phyloP scores from a whole-genome alignment of 2,113 vertebrate genomes.

The Bungarus multicinctus region DNA sequence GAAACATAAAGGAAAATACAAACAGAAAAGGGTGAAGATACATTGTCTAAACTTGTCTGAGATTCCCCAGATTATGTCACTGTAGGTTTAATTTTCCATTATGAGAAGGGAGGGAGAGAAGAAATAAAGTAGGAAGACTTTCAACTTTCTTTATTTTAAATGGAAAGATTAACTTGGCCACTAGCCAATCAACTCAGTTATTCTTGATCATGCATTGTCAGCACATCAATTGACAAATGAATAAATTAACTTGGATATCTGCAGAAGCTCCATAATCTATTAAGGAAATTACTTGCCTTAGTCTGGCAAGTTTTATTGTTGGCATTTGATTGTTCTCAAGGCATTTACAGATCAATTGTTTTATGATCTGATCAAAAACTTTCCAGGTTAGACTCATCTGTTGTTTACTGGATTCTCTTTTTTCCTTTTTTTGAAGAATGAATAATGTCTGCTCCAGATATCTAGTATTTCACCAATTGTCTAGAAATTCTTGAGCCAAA shows the following conservation, averaged over 20 bases:
- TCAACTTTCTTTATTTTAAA: neutral
- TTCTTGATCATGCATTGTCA: neutral
- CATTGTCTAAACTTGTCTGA: neutral
- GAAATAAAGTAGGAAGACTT: neutral
- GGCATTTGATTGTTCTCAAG: neutral
- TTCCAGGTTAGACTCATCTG: neutral
- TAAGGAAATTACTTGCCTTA: neutral
- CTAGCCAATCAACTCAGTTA: neutral
- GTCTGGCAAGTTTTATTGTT: neutral
- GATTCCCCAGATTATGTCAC: neutral
- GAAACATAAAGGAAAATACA: neutral
- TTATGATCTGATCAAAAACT: neutral
- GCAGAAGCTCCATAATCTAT: neutral
- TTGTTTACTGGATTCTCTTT: neutral
- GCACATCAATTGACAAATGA: neutral
- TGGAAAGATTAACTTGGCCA: neutral
- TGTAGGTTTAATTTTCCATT: neutral
- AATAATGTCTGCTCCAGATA: neutral
- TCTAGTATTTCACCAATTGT: neutral
- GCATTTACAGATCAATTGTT: neutral
- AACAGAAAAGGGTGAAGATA: neutral
- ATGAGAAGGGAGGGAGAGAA: neutral
- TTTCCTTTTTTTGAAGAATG: neutral
- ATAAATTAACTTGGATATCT: neutral
- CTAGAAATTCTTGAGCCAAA: neutral